Conservation (phyloP, 2,797 vertebrate species). For the Luscinia luscinia region DNA sequence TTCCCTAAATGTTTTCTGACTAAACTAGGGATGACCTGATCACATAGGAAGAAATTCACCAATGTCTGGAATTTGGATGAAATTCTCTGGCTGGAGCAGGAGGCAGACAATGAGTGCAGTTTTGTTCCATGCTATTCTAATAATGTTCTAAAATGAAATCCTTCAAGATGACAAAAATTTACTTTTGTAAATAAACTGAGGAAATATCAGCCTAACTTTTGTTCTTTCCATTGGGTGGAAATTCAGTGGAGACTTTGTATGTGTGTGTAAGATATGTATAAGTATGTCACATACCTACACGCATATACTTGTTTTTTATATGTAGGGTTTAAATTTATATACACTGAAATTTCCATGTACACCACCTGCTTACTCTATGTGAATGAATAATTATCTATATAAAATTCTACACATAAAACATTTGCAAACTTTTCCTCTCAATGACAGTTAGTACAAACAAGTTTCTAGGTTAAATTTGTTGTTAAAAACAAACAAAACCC, state of each 20-base stretch:
- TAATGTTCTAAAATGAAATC: background rate
- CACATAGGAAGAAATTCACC: background rate
- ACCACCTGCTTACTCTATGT: background rate
- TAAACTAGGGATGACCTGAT: background rate
- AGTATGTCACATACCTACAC: background rate
- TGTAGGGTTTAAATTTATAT: background rate
- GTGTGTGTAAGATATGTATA: background rate
- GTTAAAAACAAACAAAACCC: background rate
- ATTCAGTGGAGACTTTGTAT: background rate
- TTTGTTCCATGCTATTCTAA: background rate
- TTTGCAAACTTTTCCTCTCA: background rate
- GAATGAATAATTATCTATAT: background rate
- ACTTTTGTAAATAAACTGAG: background rate
- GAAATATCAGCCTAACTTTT: background rate
- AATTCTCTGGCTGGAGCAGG: background rate
- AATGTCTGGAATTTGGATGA: background rate
- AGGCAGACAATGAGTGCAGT: background rate
- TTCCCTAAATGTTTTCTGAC: background rate
- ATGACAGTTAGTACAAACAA: background rate
- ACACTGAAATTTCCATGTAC: background rate
- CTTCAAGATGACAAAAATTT: background rate
- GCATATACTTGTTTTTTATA: background rate
- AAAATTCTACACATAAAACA: background rate
- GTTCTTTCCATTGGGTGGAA: background rate
- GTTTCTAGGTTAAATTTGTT: background rate